Percentiles rank a stretch among this genome's conserved stretches.
Evolutionary conservation across 2,888 invertebrate genomes (phyloP).

Genomic region (Himalopsyche japonica): DNA sequence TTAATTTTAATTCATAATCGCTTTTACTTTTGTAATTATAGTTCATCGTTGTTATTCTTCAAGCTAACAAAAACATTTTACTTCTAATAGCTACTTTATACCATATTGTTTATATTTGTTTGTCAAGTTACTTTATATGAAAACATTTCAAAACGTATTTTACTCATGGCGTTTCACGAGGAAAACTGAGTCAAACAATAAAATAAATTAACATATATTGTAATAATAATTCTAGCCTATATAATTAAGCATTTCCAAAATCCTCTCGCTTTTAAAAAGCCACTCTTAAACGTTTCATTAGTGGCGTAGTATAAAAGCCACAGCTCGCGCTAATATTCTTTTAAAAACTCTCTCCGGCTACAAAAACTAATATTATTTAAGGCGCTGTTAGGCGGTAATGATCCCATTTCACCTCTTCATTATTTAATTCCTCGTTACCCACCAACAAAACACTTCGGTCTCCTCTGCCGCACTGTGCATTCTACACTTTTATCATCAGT

Average conservation of each 20-base stretch:
- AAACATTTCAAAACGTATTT: too few relatives aligned
- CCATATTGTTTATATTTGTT: too few relatives aligned
- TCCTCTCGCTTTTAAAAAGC: neutral
- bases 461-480: neutral
- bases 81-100: too few relatives aligned
- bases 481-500: neutral
- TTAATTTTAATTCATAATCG: too few relatives aligned
- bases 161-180: too few relatives aligned
- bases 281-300: neutral
- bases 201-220: too few relatives aligned
- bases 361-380: slow-evolving; percentile 1
- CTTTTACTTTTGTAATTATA: too few relatives aligned
- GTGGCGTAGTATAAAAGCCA: neutral
- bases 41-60: too few relatives aligned
- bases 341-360: neutral
- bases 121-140: too few relatives aligned
- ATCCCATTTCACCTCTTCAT: slow-evolving; percentile 1
- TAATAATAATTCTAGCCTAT: too few relatives aligned
- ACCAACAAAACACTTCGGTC: neutral
- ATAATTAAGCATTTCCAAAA: neutral
- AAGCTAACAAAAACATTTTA: too few relatives aligned
- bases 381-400: neutral
- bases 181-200: too few relatives aligned
- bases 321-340: neutral
- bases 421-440: neutral